Conservation (phyloP, 2,113 vertebrate species). For the Marcusenius ussheri region DNA sequence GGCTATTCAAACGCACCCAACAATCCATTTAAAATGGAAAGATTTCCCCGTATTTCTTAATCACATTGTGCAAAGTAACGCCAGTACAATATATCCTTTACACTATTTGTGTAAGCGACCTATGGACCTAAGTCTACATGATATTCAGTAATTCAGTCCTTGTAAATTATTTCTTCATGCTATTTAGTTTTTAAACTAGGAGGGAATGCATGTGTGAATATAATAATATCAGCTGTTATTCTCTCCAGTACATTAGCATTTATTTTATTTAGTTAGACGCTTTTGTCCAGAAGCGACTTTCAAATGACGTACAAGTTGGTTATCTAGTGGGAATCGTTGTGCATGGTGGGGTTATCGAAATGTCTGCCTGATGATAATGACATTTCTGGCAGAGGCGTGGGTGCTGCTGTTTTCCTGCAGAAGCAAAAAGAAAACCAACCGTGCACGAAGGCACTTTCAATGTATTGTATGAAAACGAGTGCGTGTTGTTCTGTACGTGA, state of each 20-base stretch:
- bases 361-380: neutral
- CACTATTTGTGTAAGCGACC: neutral
- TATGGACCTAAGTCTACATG: neutral
- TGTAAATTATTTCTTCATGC: neutral
- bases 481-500: neutral
- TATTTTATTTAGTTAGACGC: neutral
- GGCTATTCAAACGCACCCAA: neutral
- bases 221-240: neutral
- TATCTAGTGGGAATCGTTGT: neutral
- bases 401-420: neutral
- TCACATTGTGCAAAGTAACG: neutral
- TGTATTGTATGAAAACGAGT: neutral
- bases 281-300: neutral
- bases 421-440: neutral
- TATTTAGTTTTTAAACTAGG: neutral
- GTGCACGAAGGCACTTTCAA: neutral
- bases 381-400: too few relatives aligned
- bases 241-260: neutral
- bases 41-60: neutral
- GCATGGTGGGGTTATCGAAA: neutral
- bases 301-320: neutral
- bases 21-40: neutral
- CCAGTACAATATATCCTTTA: neutral
- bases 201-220: neutral
- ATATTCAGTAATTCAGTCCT: neutral